phyloP scores from a whole-genome alignment of 2,888 invertebrate species.

The Dasypogon diadema region DNA sequence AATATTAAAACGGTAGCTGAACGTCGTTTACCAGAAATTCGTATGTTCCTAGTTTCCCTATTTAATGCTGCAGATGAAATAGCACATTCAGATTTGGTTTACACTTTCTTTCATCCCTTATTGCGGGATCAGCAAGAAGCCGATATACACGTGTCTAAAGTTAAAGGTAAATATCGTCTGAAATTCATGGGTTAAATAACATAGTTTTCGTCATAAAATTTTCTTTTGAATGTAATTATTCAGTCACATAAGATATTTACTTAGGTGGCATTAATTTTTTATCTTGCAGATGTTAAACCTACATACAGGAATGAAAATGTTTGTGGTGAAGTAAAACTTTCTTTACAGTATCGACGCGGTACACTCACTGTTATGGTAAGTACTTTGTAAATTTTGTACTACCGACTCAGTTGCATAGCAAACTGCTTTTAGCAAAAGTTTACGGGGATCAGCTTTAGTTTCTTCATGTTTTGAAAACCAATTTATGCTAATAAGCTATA shows the following conservation, averaged over 20 bases:
- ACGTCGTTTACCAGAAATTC: conserved; percentile 89
- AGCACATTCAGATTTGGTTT: conserved; percentile 94
- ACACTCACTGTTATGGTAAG: conserved; percentile 82
- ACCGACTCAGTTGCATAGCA: too few species aligned
- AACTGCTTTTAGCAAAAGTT: too few species aligned
- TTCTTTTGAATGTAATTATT: not conserved
- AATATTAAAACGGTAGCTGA: conserved; percentile 96
- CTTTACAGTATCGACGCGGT: conserved; percentile 80
- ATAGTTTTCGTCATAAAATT: too few species aligned
- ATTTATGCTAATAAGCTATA: too few species aligned
- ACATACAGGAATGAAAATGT: conserved; percentile 67
- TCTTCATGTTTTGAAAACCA: too few species aligned
- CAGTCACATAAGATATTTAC: not conserved
- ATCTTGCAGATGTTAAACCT: conserved; percentile 63
- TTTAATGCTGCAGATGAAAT: conserved; percentile 93
- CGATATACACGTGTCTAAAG: conserved; percentile 81
- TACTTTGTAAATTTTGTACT: conserved; percentile 3
- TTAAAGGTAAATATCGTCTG: conserved; percentile 80
- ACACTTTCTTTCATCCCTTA: conserved; percentile 98
- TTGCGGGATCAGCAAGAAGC: conserved; percentile 93
- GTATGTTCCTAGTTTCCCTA: conserved; percentile 86
- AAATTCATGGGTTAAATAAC: too few species aligned
- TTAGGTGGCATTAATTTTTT: conserved; percentile 47
- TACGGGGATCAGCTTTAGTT: too few species aligned
- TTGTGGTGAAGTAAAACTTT: conserved; percentile 83